These are phyloP conservation scores for Sylvia atricapilla DNA, from an alignment of 2,113 vertebrate species.

Conservation along the genomic window DNA sequence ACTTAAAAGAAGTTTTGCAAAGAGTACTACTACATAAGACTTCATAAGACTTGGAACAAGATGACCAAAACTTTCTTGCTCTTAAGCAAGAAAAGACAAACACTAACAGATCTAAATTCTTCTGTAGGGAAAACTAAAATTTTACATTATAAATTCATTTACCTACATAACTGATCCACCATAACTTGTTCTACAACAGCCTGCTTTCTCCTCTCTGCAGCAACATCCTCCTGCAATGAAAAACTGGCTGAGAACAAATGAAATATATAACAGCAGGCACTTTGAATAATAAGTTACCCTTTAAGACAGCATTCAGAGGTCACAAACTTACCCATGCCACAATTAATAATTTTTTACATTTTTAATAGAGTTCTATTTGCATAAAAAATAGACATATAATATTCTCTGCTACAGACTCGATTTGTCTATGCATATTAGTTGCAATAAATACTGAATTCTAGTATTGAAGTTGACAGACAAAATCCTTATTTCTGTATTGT, in stretches of 20 bases:
- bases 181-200: slow-evolving; percentile 80
- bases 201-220: slow-evolving; percentile 75
- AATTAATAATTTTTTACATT: not conserved
- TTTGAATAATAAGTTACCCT: not conserved
- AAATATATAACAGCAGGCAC: not conserved
- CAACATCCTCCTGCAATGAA: slow-evolving; percentile 73
- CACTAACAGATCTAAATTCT: not conserved
- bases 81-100: not conserved
- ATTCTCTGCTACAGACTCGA: not conserved
- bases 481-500: not conserved
- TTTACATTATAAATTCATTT: not conserved
- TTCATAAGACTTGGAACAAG: not conserved
- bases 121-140: not conserved
- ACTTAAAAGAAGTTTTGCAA: not conserved
- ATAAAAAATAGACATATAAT: not conserved
- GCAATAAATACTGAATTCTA: not conserved
- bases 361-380: not conserved
- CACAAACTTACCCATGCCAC: not conserved
- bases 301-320: not conserved
- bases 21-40: not conserved
- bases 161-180: slow-evolving; percentile 82
- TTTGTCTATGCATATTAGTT: not conserved
- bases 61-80: not conserved
- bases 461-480: not conserved
- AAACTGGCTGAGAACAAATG: not conserved